These are phyloP conservation scores for Lampropteryx suffumata DNA, from an alignment of 2,888 invertebrate genomes.

Conservation along the genomic window DNA sequence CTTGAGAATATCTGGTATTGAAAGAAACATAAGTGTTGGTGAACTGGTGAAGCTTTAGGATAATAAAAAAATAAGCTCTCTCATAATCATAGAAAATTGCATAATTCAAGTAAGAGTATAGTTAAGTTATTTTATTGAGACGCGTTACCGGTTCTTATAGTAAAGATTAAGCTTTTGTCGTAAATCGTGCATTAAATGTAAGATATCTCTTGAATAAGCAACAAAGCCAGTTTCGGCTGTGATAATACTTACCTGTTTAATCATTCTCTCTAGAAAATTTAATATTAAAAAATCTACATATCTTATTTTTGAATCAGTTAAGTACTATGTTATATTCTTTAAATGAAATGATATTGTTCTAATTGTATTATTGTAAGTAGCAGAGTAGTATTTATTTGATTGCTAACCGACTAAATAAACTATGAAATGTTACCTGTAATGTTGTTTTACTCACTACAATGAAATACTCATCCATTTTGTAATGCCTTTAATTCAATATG, in stretches of 20 bases:
- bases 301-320: background rate
- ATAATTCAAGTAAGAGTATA: background rate
- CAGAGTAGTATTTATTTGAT: constrained; percentile 5
- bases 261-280: constrained; percentile 16
- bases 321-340: no score
- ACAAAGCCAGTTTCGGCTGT: constrained; percentile 42
- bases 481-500: no score
- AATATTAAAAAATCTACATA: background rate
- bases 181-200: constrained; percentile 1
- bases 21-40: no score
- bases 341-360: no score
- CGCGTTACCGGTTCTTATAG: no score
- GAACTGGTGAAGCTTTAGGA: no score
- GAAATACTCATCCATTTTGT: background rate
- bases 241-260: constrained; percentile 24
- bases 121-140: no score
- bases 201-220: constrained; percentile 30
- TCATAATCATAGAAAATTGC: background rate
- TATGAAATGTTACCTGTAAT: background rate
- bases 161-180: no score
- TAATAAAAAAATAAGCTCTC: constrained; percentile 1
- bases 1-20: no score
- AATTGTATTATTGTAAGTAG: constrained; percentile 3
- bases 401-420: constrained; percentile 13
- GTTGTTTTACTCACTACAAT: background rate